A percentile compares a stretch with the other conserved stretches of the same genome.
Conservation (phyloP, 1,140 invertebrate species). For the Teleogryllus occipitalis region DNA sequence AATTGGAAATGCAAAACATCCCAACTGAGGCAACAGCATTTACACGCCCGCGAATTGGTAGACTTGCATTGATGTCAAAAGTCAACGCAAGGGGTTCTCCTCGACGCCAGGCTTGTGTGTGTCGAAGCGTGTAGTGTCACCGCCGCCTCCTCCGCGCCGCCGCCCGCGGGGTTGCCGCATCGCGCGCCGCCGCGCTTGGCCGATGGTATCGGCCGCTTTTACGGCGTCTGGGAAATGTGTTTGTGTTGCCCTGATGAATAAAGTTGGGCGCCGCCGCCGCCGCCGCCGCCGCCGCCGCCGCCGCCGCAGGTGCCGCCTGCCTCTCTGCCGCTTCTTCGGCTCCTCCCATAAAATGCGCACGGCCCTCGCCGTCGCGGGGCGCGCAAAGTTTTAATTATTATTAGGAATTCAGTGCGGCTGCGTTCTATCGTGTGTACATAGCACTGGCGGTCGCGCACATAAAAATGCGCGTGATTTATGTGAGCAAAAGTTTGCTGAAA, state of each 20-base stretch:
- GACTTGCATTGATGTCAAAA: no score
- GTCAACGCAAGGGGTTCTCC: no score
- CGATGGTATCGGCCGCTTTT: not conserved
- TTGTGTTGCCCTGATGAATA: not conserved
- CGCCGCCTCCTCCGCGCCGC: no score
- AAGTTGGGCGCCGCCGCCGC: not conserved
- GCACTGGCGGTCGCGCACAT: not conserved
- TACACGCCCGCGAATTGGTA: no score
- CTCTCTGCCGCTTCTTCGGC: not conserved
- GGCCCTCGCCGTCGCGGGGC: not conserved
- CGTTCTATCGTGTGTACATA: not conserved
- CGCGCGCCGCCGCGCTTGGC: no score
- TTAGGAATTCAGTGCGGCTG: not conserved
- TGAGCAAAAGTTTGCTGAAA: not conserved
- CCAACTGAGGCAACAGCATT: no score
- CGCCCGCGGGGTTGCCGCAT: not conserved
- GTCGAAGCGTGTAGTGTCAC: no score
- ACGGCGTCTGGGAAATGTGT: not conserved
- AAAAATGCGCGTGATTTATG: not conserved
- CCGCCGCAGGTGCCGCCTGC: not conserved
- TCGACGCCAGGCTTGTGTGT: no score
- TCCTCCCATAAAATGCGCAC: not conserved
- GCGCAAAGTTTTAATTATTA: slow-evolving; percentile 4
- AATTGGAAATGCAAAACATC: no score
- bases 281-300: no score